Evolutionary conservation across 2,113 vertebrate species (phyloP), one percentile per base, ranked within the genome.

Genomic region (Dryoscopus gambensis): DNA sequence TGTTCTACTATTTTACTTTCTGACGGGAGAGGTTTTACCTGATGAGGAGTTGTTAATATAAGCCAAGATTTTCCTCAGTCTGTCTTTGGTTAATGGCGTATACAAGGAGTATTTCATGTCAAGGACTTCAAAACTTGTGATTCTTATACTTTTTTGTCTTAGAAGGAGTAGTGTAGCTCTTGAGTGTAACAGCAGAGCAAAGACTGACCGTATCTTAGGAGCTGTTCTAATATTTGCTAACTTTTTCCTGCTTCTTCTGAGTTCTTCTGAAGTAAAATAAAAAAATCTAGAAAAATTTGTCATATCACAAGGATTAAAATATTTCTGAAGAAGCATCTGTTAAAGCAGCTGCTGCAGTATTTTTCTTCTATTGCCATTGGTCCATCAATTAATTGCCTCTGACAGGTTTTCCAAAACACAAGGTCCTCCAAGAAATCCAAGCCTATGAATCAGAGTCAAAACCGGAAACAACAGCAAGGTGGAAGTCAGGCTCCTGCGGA

Each of bases 241-340:
- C 7, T 55, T 63, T 50, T 53, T 78, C 42, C 15, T 82, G 35
- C 52, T 81, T 86, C 85, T 88, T 63, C 33, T 56, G 46, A 76
- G 33, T n/a, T 12, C 9, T 59, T 0, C 21, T 81, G 50, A 42
- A 56, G 49, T 47, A 73, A 77, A 95, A 90, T 39, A 68, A 77
- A 84, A 82, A 84, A 70, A 23, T 70, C 3, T 24, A 37, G 27
- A 90, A 84, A 77, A 89, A 78, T 20, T 10, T 62, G 23, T 82
- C 67, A 7, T 24, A 49, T 80, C 44, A 70, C 12, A 42, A 37
- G 68, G 33, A 56, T 69, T 86, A n/a, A 92, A 92, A 64, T 75
- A 47, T 74, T 95, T 93, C 64, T 84, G 56, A 81, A 75, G 84
- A 94, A 84, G 93, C 94, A 68, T 96, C 91, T 97, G 96, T 82